Base-by-base conservation (phyloP, 2,888 invertebrate species). In the Seira ritae region DNA sequence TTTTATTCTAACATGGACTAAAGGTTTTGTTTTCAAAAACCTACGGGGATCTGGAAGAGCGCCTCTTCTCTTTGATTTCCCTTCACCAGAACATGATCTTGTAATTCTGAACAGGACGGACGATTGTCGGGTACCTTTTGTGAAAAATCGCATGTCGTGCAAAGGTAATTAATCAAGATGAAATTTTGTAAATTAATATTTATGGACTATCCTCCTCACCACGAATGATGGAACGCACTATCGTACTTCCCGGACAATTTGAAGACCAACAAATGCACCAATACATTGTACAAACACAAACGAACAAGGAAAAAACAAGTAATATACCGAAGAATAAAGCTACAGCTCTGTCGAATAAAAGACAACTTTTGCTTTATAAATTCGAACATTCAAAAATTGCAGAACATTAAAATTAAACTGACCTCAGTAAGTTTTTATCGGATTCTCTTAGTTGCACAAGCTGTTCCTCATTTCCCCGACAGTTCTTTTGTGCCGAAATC, bases 11-110 rank as follows among this genome's bases (percentile, higher is more conserved):
- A n/a, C n/a, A n/a, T n/a, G n/a, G n/a, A n/a, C n/a, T n/a, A n/a
- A n/a, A n/a, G n/a, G n/a, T n/a, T n/a, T n/a, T n/a, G n/a, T n/a
- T 31, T 31, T 31, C 2, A 31, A 31, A 31, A 8, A 31, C 74
- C 68, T 68, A 76, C 75, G 75, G 17, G 68, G 68, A 76, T 76
- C 75, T 31, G 31, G 31, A 31, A n/a, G n/a, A n/a, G n/a, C n/a
- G n/a, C 8, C 8, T 8, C 31, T 31, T 31, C 31, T 31, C 8
- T 31, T 31, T 4, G 31, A 31, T 31, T 31, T 31, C 31, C 31
- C 31, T n/a, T n/a, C n/a, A 31, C 31, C 31, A 8, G 31, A 31
- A 31, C 31, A 31, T 4, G 2, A 31, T 31, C 31, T 31, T 8
- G 31, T 31, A 4, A 31, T 4, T 8, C 31, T 31, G 31, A 31